phyloP scores from a whole-genome alignment of 1,140 invertebrate species.

The Drosophila ironensis region DNA sequence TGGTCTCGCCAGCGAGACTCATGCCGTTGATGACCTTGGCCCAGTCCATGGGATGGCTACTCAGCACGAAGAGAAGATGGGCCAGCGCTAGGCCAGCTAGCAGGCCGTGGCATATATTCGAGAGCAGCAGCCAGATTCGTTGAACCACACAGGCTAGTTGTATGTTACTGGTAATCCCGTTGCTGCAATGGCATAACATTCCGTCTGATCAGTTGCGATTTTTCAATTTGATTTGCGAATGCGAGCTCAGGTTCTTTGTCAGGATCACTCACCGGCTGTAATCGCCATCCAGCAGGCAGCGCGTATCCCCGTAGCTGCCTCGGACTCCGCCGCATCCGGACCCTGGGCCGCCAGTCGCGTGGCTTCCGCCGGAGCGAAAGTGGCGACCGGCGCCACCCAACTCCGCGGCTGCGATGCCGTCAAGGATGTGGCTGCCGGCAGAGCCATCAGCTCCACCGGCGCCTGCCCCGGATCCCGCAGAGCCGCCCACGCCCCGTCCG shows the following conservation, averaged over 20 bases:
- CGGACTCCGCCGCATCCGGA: slow-evolving; percentile 42
- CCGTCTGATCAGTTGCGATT: not conserved
- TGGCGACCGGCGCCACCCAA: slow-evolving; percentile 60
- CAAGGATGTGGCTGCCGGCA: slow-evolving; percentile 24
- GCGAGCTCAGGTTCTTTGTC: no score
- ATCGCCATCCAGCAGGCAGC: slow-evolving; percentile 68
- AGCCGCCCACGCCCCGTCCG: slow-evolving; percentile 24
- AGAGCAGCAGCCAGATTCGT: slow-evolving; percentile 81
- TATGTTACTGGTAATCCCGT: slow-evolving; percentile 70
- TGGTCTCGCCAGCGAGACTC: slow-evolving; percentile 74
- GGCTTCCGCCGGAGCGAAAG: slow-evolving; percentile 40
- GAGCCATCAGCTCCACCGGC: not conserved
- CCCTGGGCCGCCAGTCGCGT: slow-evolving; percentile 10
- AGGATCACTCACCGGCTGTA: slow-evolving; percentile 77
- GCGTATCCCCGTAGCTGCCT: slow-evolving; percentile 71
- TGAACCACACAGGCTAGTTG: slow-evolving; percentile 80
- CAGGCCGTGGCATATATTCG: slow-evolving; percentile 81
- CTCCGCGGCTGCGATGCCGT: slow-evolving; percentile 62
- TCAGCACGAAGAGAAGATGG: slow-evolving; percentile 78
- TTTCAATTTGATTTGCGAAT: not conserved
- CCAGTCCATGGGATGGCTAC: slow-evolving; percentile 79
- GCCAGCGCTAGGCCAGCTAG: slow-evolving; percentile 81
- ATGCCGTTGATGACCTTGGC: slow-evolving; percentile 71
- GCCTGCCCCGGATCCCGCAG: slow-evolving; percentile 21
- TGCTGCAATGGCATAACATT: slow-evolving; percentile 17